phyloP scores from a whole-genome alignment of 2,113 vertebrate species.

The Scopus umbretta region DNA sequence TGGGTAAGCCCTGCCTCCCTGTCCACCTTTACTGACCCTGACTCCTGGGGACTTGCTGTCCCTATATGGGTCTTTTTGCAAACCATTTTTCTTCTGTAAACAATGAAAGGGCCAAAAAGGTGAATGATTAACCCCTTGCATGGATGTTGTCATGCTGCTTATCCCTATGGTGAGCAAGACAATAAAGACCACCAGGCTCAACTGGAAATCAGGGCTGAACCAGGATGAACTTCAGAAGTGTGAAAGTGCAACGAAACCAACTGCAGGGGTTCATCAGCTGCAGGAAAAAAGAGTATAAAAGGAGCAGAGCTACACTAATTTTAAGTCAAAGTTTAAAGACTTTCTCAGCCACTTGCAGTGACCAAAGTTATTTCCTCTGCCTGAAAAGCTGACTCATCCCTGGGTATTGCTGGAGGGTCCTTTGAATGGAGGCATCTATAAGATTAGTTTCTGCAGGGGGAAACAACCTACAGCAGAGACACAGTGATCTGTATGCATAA shows the following conservation, averaged over 20 bases:
- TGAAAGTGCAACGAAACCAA: background rate
- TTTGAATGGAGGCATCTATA: background rate
- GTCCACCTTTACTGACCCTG: background rate
- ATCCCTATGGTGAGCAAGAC: background rate
- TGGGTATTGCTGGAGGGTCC: background rate
- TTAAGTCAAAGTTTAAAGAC: background rate
- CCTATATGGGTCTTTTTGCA: background rate
- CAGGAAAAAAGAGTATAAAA: background rate
- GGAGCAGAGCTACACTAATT: background rate
- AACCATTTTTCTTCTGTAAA: background rate
- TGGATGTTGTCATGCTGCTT: background rate
- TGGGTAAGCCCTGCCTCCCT: background rate
- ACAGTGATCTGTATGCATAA: background rate
- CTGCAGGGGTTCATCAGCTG: background rate
- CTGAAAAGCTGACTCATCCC: conserved; percentile 39
- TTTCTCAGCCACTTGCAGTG: conserved; percentile 1
- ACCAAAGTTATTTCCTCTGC: background rate
- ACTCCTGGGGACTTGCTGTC: background rate
- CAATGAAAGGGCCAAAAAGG: background rate
- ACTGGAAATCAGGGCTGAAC: background rate
- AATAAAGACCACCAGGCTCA: background rate
- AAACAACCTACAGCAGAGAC: background rate
- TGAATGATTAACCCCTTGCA: background rate
- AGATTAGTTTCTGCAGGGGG: background rate
- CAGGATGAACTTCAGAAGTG: background rate